Percentiles rank a stretch among this genome's conserved stretches.
Conservation (phyloP, 2,113 vertebrate genomes). For the Chlamydotis undulata region DNA sequence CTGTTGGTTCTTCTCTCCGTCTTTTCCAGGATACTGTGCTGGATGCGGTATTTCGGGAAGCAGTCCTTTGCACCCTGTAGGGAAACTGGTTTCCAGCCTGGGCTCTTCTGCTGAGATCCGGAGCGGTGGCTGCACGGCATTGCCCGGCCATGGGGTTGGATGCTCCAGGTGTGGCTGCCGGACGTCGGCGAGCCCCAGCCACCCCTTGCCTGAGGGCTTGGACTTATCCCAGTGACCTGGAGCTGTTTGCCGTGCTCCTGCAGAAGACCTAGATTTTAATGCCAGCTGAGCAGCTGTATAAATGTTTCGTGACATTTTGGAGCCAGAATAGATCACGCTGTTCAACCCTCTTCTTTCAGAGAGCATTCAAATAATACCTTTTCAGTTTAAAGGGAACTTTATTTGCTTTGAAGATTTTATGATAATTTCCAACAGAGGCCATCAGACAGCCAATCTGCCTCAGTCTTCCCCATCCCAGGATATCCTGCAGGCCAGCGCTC, state of each 20-base stretch:
- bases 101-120: neutral
- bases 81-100: neutral
- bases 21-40: neutral
- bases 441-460: constrained; percentile 39
- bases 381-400: constrained; percentile 50
- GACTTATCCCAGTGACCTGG: constrained; percentile 23
- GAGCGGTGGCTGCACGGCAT: rapidly evolving
- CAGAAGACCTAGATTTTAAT: constrained; percentile 46
- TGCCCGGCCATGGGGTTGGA: neutral
- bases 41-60: neutral
- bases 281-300: constrained; percentile 63
- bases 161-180: neutral
- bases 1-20: neutral
- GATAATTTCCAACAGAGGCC: constrained; percentile 41
- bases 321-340: constrained; percentile 29
- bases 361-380: constrained; percentile 41
- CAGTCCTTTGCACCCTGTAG: rapidly evolving
- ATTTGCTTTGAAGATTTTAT: constrained; percentile 66
- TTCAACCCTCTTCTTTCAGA: constrained; percentile 34
- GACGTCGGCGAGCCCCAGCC: neutral
- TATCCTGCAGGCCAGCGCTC: neutral
- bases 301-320: constrained; percentile 47
- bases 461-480: constrained; percentile 8
- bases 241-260: neutral
- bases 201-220: neutral